Evolutionary conservation across 1,140 invertebrate genomes (phyloP), one percentile per base, ranked within the genome.

Genomic region (Himalopsyche phryganea): DNA sequence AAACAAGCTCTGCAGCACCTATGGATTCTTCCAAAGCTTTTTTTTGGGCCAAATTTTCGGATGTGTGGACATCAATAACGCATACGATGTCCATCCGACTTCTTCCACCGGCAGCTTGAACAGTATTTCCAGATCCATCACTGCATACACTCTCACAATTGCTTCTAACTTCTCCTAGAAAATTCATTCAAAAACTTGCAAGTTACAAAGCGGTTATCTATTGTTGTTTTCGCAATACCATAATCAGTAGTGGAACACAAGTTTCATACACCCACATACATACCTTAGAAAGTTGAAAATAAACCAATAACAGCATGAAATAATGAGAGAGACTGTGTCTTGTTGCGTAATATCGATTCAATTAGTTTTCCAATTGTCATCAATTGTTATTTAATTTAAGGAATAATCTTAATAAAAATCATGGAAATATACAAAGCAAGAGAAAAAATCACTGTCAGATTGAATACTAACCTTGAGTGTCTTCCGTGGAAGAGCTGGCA

Each of bases 21-120:
- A 85, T 85, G 13, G 95, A 83, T 80, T 94, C 91, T 64, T 94
- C 92, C 19, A 91, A 79, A 14, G 91, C 90, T 72, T 83, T 85
- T 74, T 86, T 88, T 56, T 92, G 85, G 44, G 75, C 70, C 49
- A 91, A 73, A 72, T 89, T 80, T 62, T 87, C 83, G 13, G 81
- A 73, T 70, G 88, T 84, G 66, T 87, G 83, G 19, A 92, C 75
- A 76, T 96, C 93, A 63, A 96, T 82, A 46, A 97, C 87, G 81
- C 91, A 93, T 51, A 90, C 93, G 42, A 96, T 90, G 74, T 95
- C 92, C 89, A 96, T 95, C 60, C 81, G 82, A 36, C 84, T 81
- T 62, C 83, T 80, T 56, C 71, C 71, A 38, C 66, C 68, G 17
- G 78, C 76, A 13, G 78, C 69, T 61, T 85, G 77, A 1, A 83